Percentiles rank a stretch among this genome's conserved stretches.
Evolutionary conservation across 2,113 vertebrate genomes (phyloP).

Genomic region (Ramphastos sulfuratus): DNA sequence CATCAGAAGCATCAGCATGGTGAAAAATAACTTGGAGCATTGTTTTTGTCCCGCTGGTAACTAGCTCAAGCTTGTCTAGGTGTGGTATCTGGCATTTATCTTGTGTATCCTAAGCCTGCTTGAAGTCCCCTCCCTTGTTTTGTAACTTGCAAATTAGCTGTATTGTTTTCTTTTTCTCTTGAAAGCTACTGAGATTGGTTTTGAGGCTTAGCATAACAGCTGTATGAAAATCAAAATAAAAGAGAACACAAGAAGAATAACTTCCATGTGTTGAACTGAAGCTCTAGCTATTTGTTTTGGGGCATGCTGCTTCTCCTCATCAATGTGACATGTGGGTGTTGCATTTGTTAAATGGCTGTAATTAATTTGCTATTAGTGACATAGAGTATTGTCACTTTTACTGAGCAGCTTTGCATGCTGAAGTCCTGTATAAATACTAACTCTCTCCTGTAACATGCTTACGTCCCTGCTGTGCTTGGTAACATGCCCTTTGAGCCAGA

Average conservation of each 20-base stretch:
- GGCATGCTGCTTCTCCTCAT: conserved; percentile 1
- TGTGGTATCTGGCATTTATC: conserved; percentile 40
- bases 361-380: conserved; percentile 47
- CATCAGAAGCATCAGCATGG: neutral
- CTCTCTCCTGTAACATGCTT: neutral
- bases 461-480: neutral
- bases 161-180: conserved; percentile 29
- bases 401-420: neutral
- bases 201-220: neutral
- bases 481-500: neutral
- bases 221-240: neutral
- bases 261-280: neutral
- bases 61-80: conserved; percentile 58
- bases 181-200: neutral
- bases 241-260: neutral
- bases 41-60: conserved; percentile 44
- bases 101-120: conserved; percentile 5
- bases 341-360: conserved; percentile 35
- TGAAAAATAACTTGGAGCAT: conserved; percentile 9
- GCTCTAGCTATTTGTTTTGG: conserved; percentile 4
- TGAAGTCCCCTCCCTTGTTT: conserved; percentile 48
- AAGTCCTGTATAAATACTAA: neutral
- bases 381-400: conserved; percentile 42
- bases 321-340: neutral
- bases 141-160: conserved; percentile 25